Base-by-base conservation (phyloP, 2,888 invertebrate genomes). In the Biston betularia region DNA sequence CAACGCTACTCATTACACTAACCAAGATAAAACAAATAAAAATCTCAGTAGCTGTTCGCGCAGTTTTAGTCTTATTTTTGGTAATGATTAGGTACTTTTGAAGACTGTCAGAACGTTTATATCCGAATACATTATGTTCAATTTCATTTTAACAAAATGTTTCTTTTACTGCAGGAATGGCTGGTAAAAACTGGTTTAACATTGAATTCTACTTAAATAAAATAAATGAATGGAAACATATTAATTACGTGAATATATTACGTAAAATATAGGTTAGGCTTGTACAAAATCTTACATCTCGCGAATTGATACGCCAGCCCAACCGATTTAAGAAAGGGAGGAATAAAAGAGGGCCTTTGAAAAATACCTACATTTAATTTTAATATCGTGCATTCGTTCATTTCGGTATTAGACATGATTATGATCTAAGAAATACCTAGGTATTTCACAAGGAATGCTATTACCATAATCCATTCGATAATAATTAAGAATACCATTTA, bases 381-480 rank as follows among this genome's bases (percentile, higher is more conserved):
- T 3, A 3, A 24, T 3, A 24, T 24, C 24, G 24, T 24, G 24
- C 24, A n/a, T n/a, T n/a, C n/a, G n/a, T n/a, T n/a, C n/a, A n/a
- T n/a, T n/a, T n/a, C n/a, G 4, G 35, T 35, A 45, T 24, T 11
- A 53, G 15, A 46, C 4, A 50, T 33, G 6, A 50, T 33, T 34
- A 12, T 15, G 1, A 15, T 46, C 46, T 9, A 6, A 15, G 1
- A 46, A 0, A 15, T 24, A 15, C 8, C 7, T 7, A 46, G 10
- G 15, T 15, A 42, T 33, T 48, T 40, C 2, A 34, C 59, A 45
- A 55, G 33, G 38, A 59, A 54, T 54, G 59, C 60, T 55, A 54
- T 65, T 55, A 55, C 38, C 55, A 60, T 61, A 60, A 65, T 50
- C 14, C 52, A 60, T 10, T 45, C 44, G 44, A 59, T 54, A 49